Percentiles rank a stretch among this genome's conserved stretches.
Evolutionary conservation across 2,797 vertebrate genomes (phyloP).

Genomic region (Sebastes diploproa): DNA sequence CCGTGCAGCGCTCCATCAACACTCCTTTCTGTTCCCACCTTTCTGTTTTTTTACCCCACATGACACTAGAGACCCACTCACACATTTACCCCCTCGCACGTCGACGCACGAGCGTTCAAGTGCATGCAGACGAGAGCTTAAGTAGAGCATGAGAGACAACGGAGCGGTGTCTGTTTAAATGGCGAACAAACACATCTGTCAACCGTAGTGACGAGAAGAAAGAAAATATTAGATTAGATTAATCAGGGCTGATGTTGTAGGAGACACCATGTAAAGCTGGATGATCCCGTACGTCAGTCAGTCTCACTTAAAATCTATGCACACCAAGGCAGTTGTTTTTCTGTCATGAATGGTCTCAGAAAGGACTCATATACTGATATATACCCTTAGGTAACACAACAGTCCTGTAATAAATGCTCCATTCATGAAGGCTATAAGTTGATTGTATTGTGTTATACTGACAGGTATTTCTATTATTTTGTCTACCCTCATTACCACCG

Average conservation of each 20-base stretch:
- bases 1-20: not conserved
- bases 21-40: constrained; percentile 18
- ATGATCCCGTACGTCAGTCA: not conserved
- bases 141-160: constrained; percentile 53
- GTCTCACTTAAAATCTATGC: not conserved
- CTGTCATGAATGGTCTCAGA: not conserved
- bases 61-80: constrained; percentile 18
- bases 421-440: not conserved
- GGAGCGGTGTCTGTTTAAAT: constrained; percentile 39
- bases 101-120: constrained; percentile 18
- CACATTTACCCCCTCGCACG: not conserved
- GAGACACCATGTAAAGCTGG: not conserved
- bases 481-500: not conserved
- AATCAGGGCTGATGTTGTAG: constrained; percentile 8
- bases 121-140: constrained; percentile 35
- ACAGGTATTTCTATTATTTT: not conserved
- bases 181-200: constrained; percentile 34
- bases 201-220: not conserved
- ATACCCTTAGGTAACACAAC: not conserved
- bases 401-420: not conserved
- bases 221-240: constrained; percentile 24
- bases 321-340: not conserved
- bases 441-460: not conserved
- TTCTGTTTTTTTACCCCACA: not conserved
- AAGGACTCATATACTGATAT: too few species aligned